Evolutionary conservation across 2,888 invertebrate genomes (phyloP), one percentile per base, ranked within the genome.

Genomic region (Thysanoteuthis rhombus): DNA sequence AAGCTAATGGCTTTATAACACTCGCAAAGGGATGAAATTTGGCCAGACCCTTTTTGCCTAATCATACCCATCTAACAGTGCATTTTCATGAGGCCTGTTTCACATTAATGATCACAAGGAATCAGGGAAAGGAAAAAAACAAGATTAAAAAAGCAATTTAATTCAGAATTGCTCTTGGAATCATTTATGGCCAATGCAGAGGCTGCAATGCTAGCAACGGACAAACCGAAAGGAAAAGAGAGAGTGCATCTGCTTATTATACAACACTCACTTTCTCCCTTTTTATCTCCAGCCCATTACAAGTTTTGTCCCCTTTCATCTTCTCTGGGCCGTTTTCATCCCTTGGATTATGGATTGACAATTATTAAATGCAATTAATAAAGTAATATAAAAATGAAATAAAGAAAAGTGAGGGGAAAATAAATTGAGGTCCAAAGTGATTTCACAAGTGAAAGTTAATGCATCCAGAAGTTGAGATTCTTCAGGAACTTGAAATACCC

Each of bases 1-100:
- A 75, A 75, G 75, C 75, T 75, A 75, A 75, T 75, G 75, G 75
- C 75, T 75, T 75, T 75, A 75, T 75, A n/a, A 75, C 75, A 75
- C 75, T 75, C 22, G 75, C 75, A 75, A 75, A 75, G 36, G 75
- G 75, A 75, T 75, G 75, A 75, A 75, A 75, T 75, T 75, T 75
- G 75, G 75, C 75, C 75, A 75, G 75, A 75, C n/a, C 75, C 75
- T 36, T 75, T 75, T n/a, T 75, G 75, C 75, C 75, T 75, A 75
- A 75, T 75, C 75, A 75, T 75, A 75, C n/a, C 75, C 75, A 75
- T 75, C 75, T n/a, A 75, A 75, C 75, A 75, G 75, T 75, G 75
- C 75, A n/a, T 75, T 75, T 75, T 75, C 75, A 75, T 75, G 75
- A 36, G 10, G n/a, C 75, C 75, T 36, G n/a, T 75, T 75, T 75